These are phyloP conservation scores for Copidosoma aretas DNA, from an alignment of 2,888 invertebrate genomes.

Conservation along the genomic window DNA sequence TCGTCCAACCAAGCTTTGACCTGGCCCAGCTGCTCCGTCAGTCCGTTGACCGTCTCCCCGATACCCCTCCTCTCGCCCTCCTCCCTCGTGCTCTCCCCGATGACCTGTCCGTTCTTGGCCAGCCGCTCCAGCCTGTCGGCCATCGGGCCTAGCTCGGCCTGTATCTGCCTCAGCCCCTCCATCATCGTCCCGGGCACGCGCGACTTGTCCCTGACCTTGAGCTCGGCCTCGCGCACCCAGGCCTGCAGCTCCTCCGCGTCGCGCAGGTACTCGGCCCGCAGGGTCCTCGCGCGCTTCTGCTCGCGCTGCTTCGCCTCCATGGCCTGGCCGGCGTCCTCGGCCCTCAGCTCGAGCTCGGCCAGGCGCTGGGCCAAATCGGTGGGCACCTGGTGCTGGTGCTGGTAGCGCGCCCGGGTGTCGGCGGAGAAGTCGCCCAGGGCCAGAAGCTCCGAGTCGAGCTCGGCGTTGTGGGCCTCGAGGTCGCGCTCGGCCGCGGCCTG, in stretches of 20 bases:
- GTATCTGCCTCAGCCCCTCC: constrained; percentile 78
- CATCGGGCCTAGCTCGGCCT: constrained; percentile 75
- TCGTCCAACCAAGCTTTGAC: constrained; percentile 82
- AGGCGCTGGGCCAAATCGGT: constrained; percentile 82
- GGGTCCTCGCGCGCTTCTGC: constrained; percentile 83
- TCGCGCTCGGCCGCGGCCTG: constrained; percentile 69
- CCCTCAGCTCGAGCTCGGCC: constrained; percentile 80
- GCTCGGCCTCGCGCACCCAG: constrained; percentile 85
- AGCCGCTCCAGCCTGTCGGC: constrained; percentile 80
- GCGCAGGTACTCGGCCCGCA: constrained; percentile 78
- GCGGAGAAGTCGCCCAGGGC: constrained; percentile 57
- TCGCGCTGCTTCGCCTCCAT: constrained; percentile 90
- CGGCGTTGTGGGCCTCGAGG: constrained; percentile 66
- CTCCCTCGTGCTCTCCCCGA: constrained; percentile 81
- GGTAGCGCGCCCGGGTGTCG: constrained; percentile 62
- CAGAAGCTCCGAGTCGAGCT: constrained; percentile 53
- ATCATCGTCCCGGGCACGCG: constrained; percentile 79
- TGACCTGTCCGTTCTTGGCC: constrained; percentile 78
- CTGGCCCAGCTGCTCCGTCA: constrained; percentile 80
- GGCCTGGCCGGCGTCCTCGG: constrained; percentile 78
- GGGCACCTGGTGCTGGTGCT: constrained; percentile 65
- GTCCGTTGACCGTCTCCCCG: constrained; percentile 75
- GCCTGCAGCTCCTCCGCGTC: constrained; percentile 82
- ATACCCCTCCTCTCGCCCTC: constrained; percentile 79
- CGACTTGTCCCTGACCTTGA: constrained; percentile 81